Conservation (phyloP, 2,888 invertebrate genomes). For the Chymomyza caudatula region DNA sequence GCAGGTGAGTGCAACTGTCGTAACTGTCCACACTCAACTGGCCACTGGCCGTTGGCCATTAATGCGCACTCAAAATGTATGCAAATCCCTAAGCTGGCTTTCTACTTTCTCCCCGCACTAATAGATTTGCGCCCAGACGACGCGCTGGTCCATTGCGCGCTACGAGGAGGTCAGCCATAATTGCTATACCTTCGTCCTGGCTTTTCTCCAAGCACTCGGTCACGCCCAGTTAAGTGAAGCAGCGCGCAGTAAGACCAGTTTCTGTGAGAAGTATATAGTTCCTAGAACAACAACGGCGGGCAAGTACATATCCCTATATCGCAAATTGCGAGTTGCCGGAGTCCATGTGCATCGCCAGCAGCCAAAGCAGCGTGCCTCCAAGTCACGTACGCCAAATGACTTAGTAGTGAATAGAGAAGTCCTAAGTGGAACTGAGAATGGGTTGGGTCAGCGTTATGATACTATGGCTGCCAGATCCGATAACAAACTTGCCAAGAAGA, state of each 20-base stretch:
- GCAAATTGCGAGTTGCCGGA: slow-evolving; percentile 82
- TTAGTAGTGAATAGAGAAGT: slow-evolving; percentile 1
- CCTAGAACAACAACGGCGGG: slow-evolving; percentile 89
- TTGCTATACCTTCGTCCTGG: slow-evolving; percentile 91
- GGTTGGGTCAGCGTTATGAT: neutral
- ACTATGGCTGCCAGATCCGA: slow-evolving; percentile 22
- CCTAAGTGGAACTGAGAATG: slow-evolving; percentile 25
- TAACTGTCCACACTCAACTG: neutral
- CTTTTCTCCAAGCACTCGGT: slow-evolving; percentile 86
- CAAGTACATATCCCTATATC: slow-evolving; percentile 90
- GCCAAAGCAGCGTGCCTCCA: slow-evolving; percentile 25
- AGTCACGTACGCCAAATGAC: slow-evolving; percentile 15
- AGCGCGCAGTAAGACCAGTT: slow-evolving; percentile 82
- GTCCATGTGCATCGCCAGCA: slow-evolving; percentile 79
- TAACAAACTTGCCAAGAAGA: slow-evolving; percentile 21
- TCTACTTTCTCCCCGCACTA: neutral
- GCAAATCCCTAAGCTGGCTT: slow-evolving; percentile 35
- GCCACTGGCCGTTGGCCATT: neutral
- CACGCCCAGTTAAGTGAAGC: slow-evolving; percentile 85
- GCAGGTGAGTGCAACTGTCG: slow-evolving; percentile 79
- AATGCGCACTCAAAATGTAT: slow-evolving; percentile 13
- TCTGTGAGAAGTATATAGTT: slow-evolving; percentile 90
- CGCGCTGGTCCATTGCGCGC: slow-evolving; percentile 82
- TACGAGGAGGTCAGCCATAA: slow-evolving; percentile 89
- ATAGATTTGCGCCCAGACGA: slow-evolving; percentile 73